Conservation (phyloP, 2,888 invertebrate genomes). For the Cosmia trapezina region DNA sequence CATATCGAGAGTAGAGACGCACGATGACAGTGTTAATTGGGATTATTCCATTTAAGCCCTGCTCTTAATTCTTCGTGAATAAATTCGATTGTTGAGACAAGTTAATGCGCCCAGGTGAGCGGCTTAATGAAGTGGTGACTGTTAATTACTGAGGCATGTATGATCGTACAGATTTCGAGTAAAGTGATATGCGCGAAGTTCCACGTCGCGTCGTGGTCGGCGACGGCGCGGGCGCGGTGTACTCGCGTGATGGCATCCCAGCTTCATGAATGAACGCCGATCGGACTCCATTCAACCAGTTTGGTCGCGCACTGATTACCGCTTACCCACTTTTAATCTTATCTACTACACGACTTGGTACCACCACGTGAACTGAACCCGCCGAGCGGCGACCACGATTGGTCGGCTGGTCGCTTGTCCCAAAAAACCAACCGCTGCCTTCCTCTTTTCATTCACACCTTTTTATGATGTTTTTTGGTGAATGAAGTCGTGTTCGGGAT, state of each 20-base stretch:
- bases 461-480: constrained; percentile 88
- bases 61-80: constrained; percentile 48
- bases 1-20: constrained; percentile 51
- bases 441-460: constrained; percentile 90
- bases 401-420: constrained; percentile 71
- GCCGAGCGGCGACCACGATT: constrained; percentile 70
- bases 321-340: constrained; percentile 86
- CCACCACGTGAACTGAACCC: constrained; percentile 76
- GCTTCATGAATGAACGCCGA: constrained; percentile 85
- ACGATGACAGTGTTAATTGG: constrained; percentile 59
- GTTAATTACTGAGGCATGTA: constrained; percentile 52
- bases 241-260: constrained; percentile 87
- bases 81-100: constrained; percentile 55
- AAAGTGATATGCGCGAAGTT: constrained; percentile 54
- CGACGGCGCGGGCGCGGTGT: constrained; percentile 30
- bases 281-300: constrained; percentile 87
- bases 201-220: constrained; percentile 55
- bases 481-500: constrained; percentile 90
- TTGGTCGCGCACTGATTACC: constrained; percentile 89
- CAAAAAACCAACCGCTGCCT: constrained; percentile 85
- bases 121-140: constrained; percentile 55
- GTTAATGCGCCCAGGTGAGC: constrained; percentile 52
- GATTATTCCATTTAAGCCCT: constrained; percentile 55
- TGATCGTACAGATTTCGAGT: constrained; percentile 56
- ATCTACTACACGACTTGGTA: constrained; percentile 84